Base-by-base conservation (phyloP, 1,140 invertebrate genomes). In the Drosophila ogumai region DNA sequence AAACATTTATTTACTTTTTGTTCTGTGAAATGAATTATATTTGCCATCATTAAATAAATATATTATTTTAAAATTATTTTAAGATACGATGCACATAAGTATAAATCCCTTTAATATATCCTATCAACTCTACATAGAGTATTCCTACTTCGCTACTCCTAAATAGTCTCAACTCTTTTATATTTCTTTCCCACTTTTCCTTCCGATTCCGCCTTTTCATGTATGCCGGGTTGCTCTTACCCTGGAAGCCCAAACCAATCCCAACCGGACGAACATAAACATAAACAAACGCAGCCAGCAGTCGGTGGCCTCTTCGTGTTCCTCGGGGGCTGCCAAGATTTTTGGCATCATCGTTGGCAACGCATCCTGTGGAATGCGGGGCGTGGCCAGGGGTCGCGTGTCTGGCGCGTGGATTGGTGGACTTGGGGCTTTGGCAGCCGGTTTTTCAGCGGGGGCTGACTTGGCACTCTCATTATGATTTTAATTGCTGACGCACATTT, bases 401-500 rank as follows among this genome's bases (percentile, higher is more conserved):
- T 68, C 60, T 79, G 87, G 73, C 88, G 72, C 47, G 77, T 75
- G 59, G 64, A 63, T 80, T 65, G 32, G 61, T 69, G 57, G 56
- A 54, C 50, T 58, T 41, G 60, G 28, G 60, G 31, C 31, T 17
- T 68, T 68, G 65, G 66, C 66, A 68, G 28, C 47, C 36, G 6
- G 10, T 25, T 36, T 46, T 60, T 65, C 19, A 19, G 58, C 57
- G 64, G 59, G 69, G 54, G 56, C 74, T 63, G 60, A 77, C 78
- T 91, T 88, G 88, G 82, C 87, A 84, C 84, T 81, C 78, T 81
- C 78, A 88, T 91, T 90, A 90, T 91, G 84, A 91, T 88, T 85
- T 91, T 91, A 91, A 91, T 91, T 91, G 88, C 84, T 85, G 82
- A 88, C 88, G 85, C 85, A 90, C 79, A 88, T 75, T 86, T 90